Evolutionary conservation across 1,140 invertebrate genomes (phyloP), one percentile per base, ranked within the genome.

Genomic region (Aphaenogaster ashmeadi): DNA sequence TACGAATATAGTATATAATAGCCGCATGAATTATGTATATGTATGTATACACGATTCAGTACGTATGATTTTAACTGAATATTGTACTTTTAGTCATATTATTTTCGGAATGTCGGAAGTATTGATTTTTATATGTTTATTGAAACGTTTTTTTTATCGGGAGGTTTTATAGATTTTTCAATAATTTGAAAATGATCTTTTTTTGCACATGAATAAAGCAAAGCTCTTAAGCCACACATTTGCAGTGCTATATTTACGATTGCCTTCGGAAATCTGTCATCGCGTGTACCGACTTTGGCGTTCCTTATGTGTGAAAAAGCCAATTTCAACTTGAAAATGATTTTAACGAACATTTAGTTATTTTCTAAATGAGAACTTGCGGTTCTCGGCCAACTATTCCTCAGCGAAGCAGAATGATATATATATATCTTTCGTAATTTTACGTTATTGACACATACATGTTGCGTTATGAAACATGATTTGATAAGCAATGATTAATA

Each of bases 401-500:
- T 11, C 6, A 69, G 8, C 13, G 50, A 41, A 41, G 33, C 15
- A 41, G n/a, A 54, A n/a, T 41, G 18, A 47, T 18, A 7, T 27
- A 15, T 33, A 15, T 27, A 44, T 27, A 13, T 69, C 33, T 56
- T 11, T 13, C 44, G 7, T 41, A 41, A 54, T 58, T 77, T 77
- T 47, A 9, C 2, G 15, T 33, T 15, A 78, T 33, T 54, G 9
- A 78, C 18, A 78, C 18, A 64, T 36, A 50, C 27, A 62, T 41
- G 3, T 13, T 13, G 4, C 13, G 15, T 78, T 79, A 66, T n/a
- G 27, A 66, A 78, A 52, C 13, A 27, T 21, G 8, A 41, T 66
- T 79, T 21, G 44, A 50, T 64, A 64, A 78, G 9, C 41, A 21
- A 66, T 44, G 44, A 50, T 79, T 41, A 77, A 77, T 77, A 77